These are phyloP conservation scores for Tangara arthus DNA, from an alignment of 2,797 vertebrate genomes.

Conservation along the genomic window DNA sequence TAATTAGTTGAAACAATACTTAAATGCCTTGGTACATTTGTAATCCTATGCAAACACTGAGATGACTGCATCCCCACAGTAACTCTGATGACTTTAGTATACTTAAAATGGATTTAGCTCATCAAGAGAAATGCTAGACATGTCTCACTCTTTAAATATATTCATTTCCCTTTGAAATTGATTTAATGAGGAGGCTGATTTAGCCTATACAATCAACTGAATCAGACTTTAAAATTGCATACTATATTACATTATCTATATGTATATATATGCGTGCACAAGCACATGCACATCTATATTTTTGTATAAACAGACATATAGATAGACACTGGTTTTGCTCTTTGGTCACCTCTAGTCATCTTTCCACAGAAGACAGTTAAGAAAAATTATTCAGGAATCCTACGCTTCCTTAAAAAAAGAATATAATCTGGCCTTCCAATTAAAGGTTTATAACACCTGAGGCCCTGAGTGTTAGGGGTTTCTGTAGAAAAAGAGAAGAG, in stretches of 20 bases:
- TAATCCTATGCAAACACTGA: neutral
- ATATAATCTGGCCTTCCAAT: neutral
- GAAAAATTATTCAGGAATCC: neutral
- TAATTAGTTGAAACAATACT: neutral
- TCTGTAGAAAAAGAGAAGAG: neutral
- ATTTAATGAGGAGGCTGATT: constrained; percentile 58
- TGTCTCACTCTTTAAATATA: constrained; percentile 57
- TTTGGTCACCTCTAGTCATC: neutral
- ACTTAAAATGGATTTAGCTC: constrained; percentile 38
- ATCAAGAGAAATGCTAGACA: constrained; percentile 50
- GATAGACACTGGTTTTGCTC: neutral
- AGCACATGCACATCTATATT: neutral
- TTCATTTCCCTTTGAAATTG: constrained; percentile 55
- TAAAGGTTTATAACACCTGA: neutral
- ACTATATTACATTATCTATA: constrained; percentile 23
- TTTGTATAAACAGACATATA: neutral
- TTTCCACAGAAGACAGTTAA: neutral
- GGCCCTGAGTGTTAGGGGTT: neutral
- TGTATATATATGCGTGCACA: neutral
- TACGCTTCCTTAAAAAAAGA: neutral
- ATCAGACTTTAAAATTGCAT: constrained; percentile 31
- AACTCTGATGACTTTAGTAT: constrained; percentile 11
- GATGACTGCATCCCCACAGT: neutral
- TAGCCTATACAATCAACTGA: constrained; percentile 51
- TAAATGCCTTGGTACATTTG: neutral